Evolutionary conservation across 2,797 vertebrate genomes (phyloP).

Genomic region (Micrastur ruficollis): DNA sequence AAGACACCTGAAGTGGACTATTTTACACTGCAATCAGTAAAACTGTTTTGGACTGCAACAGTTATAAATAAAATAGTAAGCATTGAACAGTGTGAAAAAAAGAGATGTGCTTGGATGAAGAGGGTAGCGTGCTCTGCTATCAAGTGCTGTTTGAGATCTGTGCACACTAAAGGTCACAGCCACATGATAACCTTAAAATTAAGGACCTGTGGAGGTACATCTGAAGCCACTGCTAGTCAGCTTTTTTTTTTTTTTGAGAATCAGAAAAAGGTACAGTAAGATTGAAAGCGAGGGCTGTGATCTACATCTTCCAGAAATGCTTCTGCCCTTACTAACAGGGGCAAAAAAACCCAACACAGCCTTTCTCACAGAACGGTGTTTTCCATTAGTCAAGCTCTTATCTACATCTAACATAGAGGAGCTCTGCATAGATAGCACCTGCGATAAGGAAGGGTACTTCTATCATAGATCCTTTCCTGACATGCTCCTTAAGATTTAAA

Average conservation of each 20-base stretch:
- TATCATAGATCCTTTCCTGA: not conserved
- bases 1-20: not conserved
- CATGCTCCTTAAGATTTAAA: not conserved
- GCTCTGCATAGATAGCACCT: not conserved
- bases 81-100: not conserved
- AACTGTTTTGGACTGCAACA: not conserved
- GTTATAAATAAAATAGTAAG: not conserved
- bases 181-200: not conserved
- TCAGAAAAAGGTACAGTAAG: rapidly evolving
- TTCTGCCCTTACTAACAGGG: not conserved
- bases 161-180: not conserved
- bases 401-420: not conserved
- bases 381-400: not conserved
- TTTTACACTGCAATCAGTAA: not conserved
- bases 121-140: not conserved
- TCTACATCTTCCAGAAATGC: not conserved
- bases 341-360: not conserved
- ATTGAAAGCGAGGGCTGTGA: not conserved
- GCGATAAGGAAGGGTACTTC: not conserved
- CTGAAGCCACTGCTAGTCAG: not conserved
- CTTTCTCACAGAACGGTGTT: not conserved
- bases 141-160: not conserved
- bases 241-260: not conserved
- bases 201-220: not conserved
- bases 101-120: not conserved